Conservation (phyloP, 2,888 invertebrate species). For the Dysmachus trigonus region DNA sequence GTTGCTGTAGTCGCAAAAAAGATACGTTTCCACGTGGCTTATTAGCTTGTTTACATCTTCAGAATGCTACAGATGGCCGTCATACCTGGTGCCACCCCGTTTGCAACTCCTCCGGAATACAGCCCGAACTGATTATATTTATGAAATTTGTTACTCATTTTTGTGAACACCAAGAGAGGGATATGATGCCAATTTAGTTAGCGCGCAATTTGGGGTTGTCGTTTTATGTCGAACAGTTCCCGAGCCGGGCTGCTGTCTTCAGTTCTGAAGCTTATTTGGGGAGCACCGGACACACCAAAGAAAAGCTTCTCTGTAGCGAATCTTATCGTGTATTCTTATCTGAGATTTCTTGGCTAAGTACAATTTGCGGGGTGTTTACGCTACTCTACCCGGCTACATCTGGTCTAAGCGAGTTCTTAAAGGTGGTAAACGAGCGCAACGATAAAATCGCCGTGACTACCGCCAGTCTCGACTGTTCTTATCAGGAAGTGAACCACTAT, state of each 20-base stretch:
- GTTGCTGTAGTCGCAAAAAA: background rate
- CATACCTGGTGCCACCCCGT: background rate
- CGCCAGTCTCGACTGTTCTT: background rate
- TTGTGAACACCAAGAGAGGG: background rate
- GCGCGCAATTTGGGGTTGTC: constrained; percentile 13
- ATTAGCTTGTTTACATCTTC: background rate
- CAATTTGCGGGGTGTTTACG: background rate
- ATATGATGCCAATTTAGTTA: background rate
- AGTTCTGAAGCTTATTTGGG: background rate
- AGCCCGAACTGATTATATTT: background rate
- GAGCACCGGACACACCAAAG: background rate
- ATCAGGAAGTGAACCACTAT: background rate
- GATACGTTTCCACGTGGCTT: background rate
- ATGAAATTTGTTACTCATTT: constrained; percentile 3
- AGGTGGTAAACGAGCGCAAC: background rate
- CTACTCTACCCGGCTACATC: constrained; percentile 21
- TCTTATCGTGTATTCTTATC: constrained; percentile 6
- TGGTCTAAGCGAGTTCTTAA: constrained; percentile 29
- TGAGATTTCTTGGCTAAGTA: background rate
- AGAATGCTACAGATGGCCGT: background rate
- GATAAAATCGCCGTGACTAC: background rate
- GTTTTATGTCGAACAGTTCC: background rate
- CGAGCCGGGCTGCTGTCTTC: background rate
- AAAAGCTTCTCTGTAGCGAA: background rate
- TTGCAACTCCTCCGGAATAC: background rate